A percentile compares a stretch with the other conserved stretches of the same genome.
phyloP scores from a whole-genome alignment of 2,797 vertebrate species.

The Pseudomugil gertrudae region DNA sequence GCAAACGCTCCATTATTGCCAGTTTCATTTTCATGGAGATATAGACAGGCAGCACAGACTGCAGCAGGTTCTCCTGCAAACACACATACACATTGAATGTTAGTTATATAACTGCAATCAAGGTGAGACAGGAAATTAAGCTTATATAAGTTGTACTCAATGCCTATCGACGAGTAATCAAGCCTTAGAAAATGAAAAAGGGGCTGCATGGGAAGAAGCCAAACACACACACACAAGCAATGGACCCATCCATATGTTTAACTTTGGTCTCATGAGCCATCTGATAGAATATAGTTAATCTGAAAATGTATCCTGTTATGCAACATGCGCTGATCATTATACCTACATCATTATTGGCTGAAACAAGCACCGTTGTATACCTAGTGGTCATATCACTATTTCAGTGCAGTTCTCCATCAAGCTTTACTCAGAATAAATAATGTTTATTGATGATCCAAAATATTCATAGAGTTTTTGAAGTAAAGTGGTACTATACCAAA shows the following conservation, averaged over 20 bases:
- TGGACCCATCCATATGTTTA: background rate
- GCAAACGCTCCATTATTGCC: conserved; percentile 93
- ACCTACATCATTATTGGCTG: too few species aligned
- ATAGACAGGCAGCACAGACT: conserved; percentile 95
- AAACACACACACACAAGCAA: background rate
- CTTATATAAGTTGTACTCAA: conserved; percentile 18
- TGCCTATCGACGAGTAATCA: conserved; percentile 10
- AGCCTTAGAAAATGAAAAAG: conserved; percentile 14
- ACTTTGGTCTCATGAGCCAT: background rate
- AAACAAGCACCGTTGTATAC: too few species aligned
- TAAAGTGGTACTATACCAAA: background rate
- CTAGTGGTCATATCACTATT: background rate
- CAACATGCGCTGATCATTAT: too few species aligned
- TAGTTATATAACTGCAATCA: conserved; percentile 34
- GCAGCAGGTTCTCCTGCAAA: conserved; percentile 92
- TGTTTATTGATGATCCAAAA: background rate
- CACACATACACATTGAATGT: conserved; percentile 23
- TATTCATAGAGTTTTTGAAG: conserved; percentile 12
- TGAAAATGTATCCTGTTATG: background rate
- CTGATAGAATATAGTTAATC: background rate
- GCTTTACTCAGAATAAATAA: background rate
- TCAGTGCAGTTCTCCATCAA: background rate
- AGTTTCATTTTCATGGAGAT: conserved; percentile 99
- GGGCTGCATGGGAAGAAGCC: background rate
- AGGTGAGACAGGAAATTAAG: conserved; percentile 19